These are phyloP conservation scores for Platycnemis pennipes DNA, from an alignment of 2,888 invertebrate species.

Conservation along the genomic window DNA sequence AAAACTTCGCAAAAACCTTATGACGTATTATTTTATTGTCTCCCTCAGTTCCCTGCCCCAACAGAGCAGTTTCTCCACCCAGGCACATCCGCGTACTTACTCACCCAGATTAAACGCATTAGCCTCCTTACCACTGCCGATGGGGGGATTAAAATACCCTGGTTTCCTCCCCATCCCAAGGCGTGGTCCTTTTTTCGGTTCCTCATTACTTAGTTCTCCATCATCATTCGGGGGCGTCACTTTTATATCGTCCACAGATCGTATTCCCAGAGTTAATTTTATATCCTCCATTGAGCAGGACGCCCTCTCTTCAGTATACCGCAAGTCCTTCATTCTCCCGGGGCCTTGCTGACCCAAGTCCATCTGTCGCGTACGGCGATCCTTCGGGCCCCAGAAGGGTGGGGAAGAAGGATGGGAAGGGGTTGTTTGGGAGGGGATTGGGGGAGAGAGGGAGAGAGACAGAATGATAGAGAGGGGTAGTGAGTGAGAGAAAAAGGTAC, in stretches of 20 bases:
- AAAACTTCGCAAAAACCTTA: constrained; percentile 24
- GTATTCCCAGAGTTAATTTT: neutral
- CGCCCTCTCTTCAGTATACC: neutral
- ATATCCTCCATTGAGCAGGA: neutral
- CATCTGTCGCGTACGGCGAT: constrained; percentile 8
- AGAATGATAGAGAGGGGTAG: neutral
- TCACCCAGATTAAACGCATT: neutral
- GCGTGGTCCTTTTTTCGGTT: neutral
- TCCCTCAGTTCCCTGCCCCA: neutral
- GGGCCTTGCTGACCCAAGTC: neutral
- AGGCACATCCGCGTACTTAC: neutral
- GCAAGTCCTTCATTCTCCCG: neutral
- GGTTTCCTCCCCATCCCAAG: neutral
- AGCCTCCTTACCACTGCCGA: neutral
- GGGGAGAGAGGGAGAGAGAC: neutral
- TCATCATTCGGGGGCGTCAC: neutral
- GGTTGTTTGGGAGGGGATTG: neutral
- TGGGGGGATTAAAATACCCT: neutral
- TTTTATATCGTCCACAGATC: too few relatives aligned
- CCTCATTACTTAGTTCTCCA: neutral
- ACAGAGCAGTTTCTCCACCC: neutral
- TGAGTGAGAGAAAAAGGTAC: neutral
- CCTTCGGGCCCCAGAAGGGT: constrained; percentile 1
- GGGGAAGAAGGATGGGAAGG: neutral
- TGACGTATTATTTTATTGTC: neutral